A percentile compares a stretch with the other conserved stretches of the same genome.
These are phyloP conservation scores for Falco cherrug DNA, from an alignment of 2,797 vertebrate genomes.

Conservation along the genomic window DNA sequence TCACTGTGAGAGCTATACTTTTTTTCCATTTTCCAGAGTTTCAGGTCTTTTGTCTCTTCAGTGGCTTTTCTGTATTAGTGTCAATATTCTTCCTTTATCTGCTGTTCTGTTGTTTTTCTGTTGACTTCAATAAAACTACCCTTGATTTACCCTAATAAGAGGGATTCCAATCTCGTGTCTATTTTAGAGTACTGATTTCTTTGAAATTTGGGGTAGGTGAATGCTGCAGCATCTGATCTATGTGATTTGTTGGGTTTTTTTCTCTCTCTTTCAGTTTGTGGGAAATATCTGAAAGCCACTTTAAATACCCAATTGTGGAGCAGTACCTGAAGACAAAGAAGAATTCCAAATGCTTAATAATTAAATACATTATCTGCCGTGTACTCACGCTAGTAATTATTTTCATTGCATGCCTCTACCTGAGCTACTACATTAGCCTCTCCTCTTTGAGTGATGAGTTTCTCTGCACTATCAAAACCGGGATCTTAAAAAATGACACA, in stretches of 20 bases:
- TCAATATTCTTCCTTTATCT: background rate
- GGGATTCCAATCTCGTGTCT: background rate
- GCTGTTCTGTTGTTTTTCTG: background rate
- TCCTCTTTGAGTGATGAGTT: constrained; percentile 90
- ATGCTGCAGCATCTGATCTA: background rate
- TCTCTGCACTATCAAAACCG: constrained; percentile 86
- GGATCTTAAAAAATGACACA: constrained; percentile 84
- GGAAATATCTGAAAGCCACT: constrained; percentile 87
- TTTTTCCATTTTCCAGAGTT: background rate
- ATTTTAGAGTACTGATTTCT: background rate
- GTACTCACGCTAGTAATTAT: constrained; percentile 82
- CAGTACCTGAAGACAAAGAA: constrained; percentile 93
- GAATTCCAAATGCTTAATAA: constrained; percentile 77
- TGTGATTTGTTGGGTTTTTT: background rate
- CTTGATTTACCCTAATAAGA: background rate
- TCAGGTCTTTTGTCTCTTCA: background rate
- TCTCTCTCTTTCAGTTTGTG: constrained; percentile 75
- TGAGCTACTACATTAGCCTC: constrained; percentile 90
- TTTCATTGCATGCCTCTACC: constrained; percentile 83
- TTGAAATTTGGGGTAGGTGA: background rate
- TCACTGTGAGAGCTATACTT: background rate
- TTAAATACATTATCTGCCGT: constrained; percentile 86
- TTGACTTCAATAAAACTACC: background rate
- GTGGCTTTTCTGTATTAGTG: background rate
- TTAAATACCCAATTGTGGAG: constrained; percentile 92